Percentiles rank a stretch among this genome's conserved stretches.
These are phyloP conservation scores for Antheraea mylitta DNA, from an alignment of 1,140 invertebrate species.

Conservation along the genomic window DNA sequence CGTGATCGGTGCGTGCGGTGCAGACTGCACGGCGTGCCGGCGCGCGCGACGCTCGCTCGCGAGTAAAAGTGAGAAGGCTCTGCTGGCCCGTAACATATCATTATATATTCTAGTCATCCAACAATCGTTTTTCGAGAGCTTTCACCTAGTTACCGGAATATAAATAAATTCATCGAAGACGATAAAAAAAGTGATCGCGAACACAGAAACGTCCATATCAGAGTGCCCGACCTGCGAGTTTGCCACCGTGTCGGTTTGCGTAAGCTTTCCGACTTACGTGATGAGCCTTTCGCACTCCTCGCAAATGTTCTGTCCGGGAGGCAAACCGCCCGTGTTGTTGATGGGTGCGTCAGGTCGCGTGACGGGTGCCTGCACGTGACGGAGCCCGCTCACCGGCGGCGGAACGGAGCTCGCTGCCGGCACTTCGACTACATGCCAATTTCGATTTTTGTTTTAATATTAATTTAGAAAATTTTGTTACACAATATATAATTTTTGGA, in stretches of 20 bases:
- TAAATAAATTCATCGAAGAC: too few species aligned
- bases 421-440: constrained; percentile 55
- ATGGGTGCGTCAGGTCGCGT: constrained; percentile 84
- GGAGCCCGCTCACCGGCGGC: constrained; percentile 67
- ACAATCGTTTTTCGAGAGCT: background rate
- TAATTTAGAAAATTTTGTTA: background rate
- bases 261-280: constrained; percentile 87
- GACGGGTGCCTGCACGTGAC: constrained; percentile 86
- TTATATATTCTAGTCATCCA: constrained; percentile 25
- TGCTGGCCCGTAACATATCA: constrained; percentile 51
- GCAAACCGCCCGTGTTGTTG: constrained; percentile 83
- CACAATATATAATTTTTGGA: background rate
- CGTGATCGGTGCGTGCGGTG: constrained; percentile 47
- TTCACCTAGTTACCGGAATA: background rate
- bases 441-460: constrained; percentile 18
- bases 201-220: background rate
- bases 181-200: background rate
- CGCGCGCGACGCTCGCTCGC: constrained; percentile 67
- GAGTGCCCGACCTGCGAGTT: constrained; percentile 28
- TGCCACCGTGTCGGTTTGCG: constrained; percentile 67
- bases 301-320: constrained; percentile 94
- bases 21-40: constrained; percentile 56
- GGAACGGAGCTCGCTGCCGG: constrained; percentile 44
- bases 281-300: constrained; percentile 95
- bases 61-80: constrained; percentile 72